Conservation (phyloP, 2,888 invertebrate species). For the Trissolcus japonicus region DNA sequence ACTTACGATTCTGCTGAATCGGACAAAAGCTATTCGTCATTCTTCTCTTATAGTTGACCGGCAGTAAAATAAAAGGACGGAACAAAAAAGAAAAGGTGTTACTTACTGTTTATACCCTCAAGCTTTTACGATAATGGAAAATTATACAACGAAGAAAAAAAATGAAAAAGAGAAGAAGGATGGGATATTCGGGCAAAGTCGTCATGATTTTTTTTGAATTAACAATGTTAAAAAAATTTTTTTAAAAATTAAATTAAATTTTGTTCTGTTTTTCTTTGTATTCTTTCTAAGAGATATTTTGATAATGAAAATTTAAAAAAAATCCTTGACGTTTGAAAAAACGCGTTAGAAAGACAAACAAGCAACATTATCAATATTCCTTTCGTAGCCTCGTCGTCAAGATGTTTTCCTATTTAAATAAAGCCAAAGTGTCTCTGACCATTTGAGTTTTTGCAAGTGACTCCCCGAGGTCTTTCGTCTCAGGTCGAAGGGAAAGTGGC, state of each 20-base stretch:
- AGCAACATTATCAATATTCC: conserved; percentile 45
- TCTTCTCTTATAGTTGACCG: conserved; percentile 43
- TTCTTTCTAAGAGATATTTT: too few relatives aligned
- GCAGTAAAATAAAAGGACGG: conserved; percentile 27
- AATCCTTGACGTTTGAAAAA: too few relatives aligned
- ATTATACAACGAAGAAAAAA: background rate
- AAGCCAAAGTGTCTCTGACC: conserved; percentile 50
- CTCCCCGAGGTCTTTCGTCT: conserved; percentile 50
- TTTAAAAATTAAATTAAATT: too few relatives aligned
- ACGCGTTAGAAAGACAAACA: too few relatives aligned
- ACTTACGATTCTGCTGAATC: conserved; percentile 57
- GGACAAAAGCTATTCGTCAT: conserved; percentile 56
- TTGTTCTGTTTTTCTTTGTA: too few relatives aligned
- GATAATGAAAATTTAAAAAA: too few relatives aligned
- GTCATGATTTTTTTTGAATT: too few relatives aligned
- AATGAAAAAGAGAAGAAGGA: too few relatives aligned
- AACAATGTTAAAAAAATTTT: too few relatives aligned
- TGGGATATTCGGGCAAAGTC: too few relatives aligned
- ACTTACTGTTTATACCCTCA: conserved; percentile 25
- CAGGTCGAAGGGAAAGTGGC: conserved; percentile 65
- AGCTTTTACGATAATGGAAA: conserved; percentile 12
- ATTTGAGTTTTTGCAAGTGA: conserved; percentile 53
- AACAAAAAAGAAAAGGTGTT: conserved; percentile 18
- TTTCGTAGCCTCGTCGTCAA: conserved; percentile 25
- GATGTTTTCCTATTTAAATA: conserved; percentile 52